Evolutionary conservation across 2,797 vertebrate genomes (phyloP).

Genomic region (Neopelma chrysocephalum): DNA sequence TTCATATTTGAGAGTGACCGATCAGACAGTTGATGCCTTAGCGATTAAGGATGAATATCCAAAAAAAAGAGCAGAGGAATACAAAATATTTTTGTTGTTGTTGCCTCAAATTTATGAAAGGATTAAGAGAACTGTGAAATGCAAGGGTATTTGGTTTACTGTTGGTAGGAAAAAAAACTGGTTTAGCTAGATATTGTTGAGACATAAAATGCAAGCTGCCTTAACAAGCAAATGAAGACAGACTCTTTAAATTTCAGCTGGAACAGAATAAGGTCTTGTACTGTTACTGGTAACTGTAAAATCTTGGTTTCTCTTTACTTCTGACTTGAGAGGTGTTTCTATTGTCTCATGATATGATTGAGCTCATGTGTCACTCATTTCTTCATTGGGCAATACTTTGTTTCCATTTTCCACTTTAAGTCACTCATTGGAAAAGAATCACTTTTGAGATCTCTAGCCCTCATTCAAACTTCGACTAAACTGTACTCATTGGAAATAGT

Average conservation of each 20-base stretch:
- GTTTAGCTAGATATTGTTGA: not conserved
- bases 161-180: not conserved
- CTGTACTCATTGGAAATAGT: not conserved
- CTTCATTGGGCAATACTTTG: not conserved
- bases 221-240: not conserved
- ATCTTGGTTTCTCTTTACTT: not conserved
- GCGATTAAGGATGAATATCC: not conserved
- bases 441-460: not conserved
- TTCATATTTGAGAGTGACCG: not conserved
- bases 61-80: not conserved
- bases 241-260: not conserved
- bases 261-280: not conserved
- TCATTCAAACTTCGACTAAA: not conserved
- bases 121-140: not conserved
- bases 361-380: not conserved
- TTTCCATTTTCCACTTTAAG: not conserved
- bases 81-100: not conserved
- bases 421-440: not conserved
- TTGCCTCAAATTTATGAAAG: not conserved
- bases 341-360: not conserved
- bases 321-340: not conserved
- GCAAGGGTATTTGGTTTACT: not conserved
- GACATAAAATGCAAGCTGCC: not conserved
- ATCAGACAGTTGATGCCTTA: not conserved
- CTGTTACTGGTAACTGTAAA: not conserved